These are phyloP conservation scores for Pachyramphus minor DNA, from an alignment of 2,113 vertebrate genomes.

Conservation along the genomic window DNA sequence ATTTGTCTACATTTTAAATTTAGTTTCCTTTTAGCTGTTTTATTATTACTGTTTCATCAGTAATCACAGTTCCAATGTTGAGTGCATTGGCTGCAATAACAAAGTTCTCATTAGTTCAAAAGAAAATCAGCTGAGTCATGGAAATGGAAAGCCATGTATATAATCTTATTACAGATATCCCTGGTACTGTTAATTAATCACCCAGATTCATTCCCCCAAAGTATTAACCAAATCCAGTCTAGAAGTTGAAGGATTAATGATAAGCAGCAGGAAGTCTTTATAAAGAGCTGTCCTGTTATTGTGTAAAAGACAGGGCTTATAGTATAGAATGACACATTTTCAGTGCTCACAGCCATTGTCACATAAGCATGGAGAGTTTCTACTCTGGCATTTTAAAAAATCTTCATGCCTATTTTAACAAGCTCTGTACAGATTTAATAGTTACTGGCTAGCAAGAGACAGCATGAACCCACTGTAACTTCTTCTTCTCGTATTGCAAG, in stretches of 20 bases:
- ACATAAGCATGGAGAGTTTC: not conserved
- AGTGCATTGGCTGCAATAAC: not conserved
- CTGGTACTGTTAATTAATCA: conserved; percentile 46
- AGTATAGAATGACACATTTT: not conserved
- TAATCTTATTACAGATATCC: conserved; percentile 56
- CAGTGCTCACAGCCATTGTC: not conserved
- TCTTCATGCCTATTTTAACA: not conserved
- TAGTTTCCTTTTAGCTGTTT: not conserved
- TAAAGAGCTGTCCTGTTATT: not conserved
- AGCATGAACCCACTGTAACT: not conserved
- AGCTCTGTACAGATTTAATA: not conserved
- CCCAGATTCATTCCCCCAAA: conserved; percentile 26
- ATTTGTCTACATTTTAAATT: not conserved
- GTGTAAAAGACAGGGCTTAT: not conserved
- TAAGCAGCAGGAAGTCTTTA: conserved; percentile 4
- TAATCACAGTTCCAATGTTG: not conserved
- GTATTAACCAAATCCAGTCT: conserved; percentile 48
- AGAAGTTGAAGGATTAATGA: conserved; percentile 34
- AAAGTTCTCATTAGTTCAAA: not conserved
- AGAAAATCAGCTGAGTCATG: not conserved
- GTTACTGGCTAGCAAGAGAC: not conserved
- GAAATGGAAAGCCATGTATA: not conserved
- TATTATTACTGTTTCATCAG: not conserved
- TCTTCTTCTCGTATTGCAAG: not conserved
- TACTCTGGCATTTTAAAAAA: not conserved